phyloP scores from a whole-genome alignment of 2,888 invertebrate species.

The Drosophila sordidapex region DNA sequence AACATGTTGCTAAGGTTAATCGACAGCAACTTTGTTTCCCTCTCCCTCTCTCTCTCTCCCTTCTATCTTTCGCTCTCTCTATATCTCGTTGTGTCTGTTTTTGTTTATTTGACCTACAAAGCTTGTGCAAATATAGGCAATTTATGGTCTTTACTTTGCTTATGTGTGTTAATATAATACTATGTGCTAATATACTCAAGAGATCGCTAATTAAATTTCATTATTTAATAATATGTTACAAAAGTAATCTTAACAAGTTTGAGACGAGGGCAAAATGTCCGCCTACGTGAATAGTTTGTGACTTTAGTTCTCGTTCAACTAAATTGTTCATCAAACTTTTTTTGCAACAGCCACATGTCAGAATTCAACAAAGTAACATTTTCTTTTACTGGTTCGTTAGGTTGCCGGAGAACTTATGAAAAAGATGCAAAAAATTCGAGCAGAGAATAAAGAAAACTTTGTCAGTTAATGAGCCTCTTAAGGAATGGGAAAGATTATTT shows the following conservation, averaged over 20 bases:
- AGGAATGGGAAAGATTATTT: not conserved
- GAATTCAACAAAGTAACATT: not conserved
- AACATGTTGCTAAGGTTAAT: constrained; percentile 67
- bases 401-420: constrained; percentile 3
- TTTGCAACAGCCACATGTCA: constrained; percentile 1
- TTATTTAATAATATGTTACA: not conserved
- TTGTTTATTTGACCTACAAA: constrained; percentile 20
- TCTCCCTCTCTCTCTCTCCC: not conserved
- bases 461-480: not conserved
- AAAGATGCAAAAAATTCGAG: not conserved
- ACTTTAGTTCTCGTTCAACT: not conserved
- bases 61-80: not conserved
- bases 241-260: not conserved
- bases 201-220: constrained; percentile 35
- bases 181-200: constrained; percentile 10
- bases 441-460: constrained; percentile 1
- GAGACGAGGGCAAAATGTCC: not conserved
- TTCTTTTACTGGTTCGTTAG: constrained; percentile 15
- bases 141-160: constrained; percentile 10
- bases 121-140: constrained; percentile 3
- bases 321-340: not conserved
- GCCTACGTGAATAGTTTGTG: not conserved
- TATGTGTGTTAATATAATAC: constrained; percentile 21
- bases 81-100: not conserved
- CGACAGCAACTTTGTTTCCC: constrained; percentile 28